Evolutionary conservation across 2,797 vertebrate species (phyloP).

Genomic region (Chelon auratus): DNA sequence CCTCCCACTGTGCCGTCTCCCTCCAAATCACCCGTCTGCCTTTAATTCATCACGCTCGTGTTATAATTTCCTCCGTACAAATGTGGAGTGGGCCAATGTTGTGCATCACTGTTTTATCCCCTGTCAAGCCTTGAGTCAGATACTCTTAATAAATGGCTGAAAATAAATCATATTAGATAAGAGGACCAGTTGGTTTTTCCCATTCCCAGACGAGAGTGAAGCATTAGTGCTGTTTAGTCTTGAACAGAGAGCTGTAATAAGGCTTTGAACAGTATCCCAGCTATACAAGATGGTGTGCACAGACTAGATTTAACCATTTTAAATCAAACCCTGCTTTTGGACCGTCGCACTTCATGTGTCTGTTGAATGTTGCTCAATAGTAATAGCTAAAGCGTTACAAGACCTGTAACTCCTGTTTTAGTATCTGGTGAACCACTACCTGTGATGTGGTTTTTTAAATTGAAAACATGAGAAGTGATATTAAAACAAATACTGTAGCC

Average conservation of each 20-base stretch:
- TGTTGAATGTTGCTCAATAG: constrained; percentile 49
- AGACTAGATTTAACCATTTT: constrained; percentile 55
- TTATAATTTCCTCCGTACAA: constrained; percentile 59
- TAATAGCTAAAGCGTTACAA: constrained; percentile 63
- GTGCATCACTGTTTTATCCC: constrained; percentile 61
- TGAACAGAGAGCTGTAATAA: constrained; percentile 29
- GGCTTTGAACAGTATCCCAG: constrained; percentile 64
- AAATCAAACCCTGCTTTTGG: constrained; percentile 56
- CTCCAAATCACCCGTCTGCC: constrained; percentile 55
- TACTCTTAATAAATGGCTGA: constrained; percentile 63
- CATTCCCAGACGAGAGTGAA: constrained; percentile 40
- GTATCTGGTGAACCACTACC: constrained; percentile 48
- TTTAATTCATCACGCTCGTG: constrained; percentile 64
- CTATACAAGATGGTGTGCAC: constrained; percentile 52
- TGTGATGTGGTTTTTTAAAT: constrained; percentile 76
- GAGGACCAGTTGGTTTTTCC: constrained; percentile 49
- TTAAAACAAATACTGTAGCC: constrained; percentile 62
- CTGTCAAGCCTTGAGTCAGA: constrained; percentile 67
- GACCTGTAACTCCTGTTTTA: constrained; percentile 67
- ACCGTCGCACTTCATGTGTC: constrained; percentile 47
- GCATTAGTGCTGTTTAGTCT: constrained; percentile 49
- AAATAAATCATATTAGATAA: constrained; percentile 71
- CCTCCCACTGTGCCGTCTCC: constrained; percentile 62
- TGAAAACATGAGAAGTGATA: constrained; percentile 68
- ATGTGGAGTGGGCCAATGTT: constrained; percentile 52